phyloP scores from a whole-genome alignment of 2,888 invertebrate species.

The Drosophila quinaria region DNA sequence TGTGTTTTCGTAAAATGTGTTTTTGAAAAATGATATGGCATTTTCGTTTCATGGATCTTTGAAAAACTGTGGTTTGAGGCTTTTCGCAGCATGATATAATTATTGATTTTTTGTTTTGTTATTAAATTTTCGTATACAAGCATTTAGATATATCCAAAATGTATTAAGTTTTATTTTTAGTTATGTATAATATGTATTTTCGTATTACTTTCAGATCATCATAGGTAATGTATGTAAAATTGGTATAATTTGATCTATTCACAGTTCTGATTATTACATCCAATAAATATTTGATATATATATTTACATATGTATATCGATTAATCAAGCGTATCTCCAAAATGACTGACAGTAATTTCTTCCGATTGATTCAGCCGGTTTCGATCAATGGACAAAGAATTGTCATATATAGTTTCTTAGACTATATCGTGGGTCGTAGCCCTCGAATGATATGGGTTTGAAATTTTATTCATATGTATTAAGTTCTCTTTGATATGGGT shows the following conservation, averaged over 20 bases:
- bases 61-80: conserved; percentile 7
- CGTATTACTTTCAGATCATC: conserved; percentile 65
- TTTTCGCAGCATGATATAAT: conserved; percentile 26
- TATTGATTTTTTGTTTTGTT: conserved; percentile 37
- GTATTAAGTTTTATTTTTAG: conserved; percentile 36
- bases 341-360: not conserved
- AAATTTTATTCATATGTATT: conserved; percentile 40
- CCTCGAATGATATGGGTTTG: conserved; percentile 50
- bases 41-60: conserved; percentile 33
- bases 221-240: conserved; percentile 64
- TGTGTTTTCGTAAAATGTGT: conserved; percentile 30
- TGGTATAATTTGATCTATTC: conserved; percentile 80
- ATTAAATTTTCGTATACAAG: conserved; percentile 81
- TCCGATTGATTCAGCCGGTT: conserved; percentile 3
- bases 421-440: conserved; percentile 10
- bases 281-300: conserved; percentile 40
- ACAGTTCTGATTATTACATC: conserved; percentile 70
- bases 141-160: conserved; percentile 73
- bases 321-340: conserved; percentile 46
- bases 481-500: conserved; percentile 52
- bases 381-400: conserved; percentile 12
- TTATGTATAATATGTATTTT: conserved; percentile 60
- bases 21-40: conserved; percentile 48
- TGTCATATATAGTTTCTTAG: conserved; percentile 26
- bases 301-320: conserved; percentile 46